phyloP scores from a whole-genome alignment of 2,113 vertebrate genomes.

The Setophaga kirtlandii region DNA sequence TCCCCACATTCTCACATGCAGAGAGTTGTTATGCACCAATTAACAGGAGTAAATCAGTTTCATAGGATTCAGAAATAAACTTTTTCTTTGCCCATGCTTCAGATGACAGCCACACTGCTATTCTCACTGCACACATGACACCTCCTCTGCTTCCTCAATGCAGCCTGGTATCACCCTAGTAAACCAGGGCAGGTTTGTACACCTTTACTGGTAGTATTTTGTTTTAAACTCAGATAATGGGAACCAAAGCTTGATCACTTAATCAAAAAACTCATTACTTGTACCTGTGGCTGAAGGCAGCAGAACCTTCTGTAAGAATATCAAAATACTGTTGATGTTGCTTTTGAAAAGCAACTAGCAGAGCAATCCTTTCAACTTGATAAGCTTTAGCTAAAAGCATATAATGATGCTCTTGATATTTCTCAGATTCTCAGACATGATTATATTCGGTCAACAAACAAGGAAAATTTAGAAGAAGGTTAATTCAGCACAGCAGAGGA shows the following conservation, averaged over 20 bases:
- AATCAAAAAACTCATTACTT: not conserved
- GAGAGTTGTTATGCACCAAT: not conserved
- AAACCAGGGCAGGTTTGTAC: not conserved
- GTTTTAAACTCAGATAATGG: not conserved
- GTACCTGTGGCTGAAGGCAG: not conserved
- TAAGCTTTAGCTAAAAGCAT: not conserved
- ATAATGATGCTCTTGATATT: not conserved
- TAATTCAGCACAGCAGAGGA: not conserved
- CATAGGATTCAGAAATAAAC: not conserved
- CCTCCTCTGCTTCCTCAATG: not conserved
- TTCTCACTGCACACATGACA: not conserved
- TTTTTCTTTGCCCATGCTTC: rapidly evolving
- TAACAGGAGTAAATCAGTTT: not conserved
- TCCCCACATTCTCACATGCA: too few relatives aligned
- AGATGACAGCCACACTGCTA: not conserved
- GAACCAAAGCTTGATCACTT: not conserved
- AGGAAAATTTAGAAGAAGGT: not conserved
- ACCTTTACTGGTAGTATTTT: not conserved
- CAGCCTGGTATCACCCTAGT: not conserved
- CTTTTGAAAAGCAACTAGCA: not conserved
- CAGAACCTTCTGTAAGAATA: not conserved
- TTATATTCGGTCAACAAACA: not conserved
- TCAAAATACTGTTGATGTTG: not conserved
- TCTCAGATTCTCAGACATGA: not conserved
- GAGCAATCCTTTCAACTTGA: not conserved